Base-by-base conservation (phyloP, 2,888 invertebrate species). In the Digitonthophagus gazella region DNA sequence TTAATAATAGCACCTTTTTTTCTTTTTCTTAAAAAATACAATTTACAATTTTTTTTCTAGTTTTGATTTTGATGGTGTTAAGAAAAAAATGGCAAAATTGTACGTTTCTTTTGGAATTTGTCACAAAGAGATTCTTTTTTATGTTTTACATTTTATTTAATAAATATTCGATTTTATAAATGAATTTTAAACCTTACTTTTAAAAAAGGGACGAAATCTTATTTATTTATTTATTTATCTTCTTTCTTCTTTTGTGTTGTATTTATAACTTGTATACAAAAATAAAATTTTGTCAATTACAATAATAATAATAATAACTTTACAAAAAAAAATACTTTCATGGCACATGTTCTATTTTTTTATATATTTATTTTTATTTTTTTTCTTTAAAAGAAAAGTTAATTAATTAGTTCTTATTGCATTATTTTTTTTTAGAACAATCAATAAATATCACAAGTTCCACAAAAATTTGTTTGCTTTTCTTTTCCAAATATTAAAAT, bases 301-400 rank as follows among this genome's bases (percentile, higher is more conserved):
- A 61, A 61, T 61, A 61, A 61, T 61, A 19, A 44, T 44, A 44
- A 44, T 44, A 44, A 44, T 44, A 44, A 44, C 6, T 8, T 44
- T 44, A 44, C 28, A 70, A 67, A 67, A 70, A 72, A 71, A 73
- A 71, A 73, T 75, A 71, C 71, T 72, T 73, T 76, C 72, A 78
- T 78, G 78, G 79, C 79, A 79, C 79, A 76, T 78, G 74, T 77
- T 75, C 71, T 69, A 19, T 19, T 58, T 71, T 72, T 72, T 71
- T 67, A 63, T 58, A 61, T n/a, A n/a, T n/a, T n/a, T n/a, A n/a
- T n/a, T n/a, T n/a, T n/a, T n/a, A n/a, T n/a, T n/a, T n/a, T n/a
- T n/a, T n/a, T n/a, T n/a, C n/a, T 22, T 44, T 44, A 3, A 44
- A 44, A 44, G 28, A 44, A 44, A 44, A 22, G 11, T 44, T 44